phyloP scores from a whole-genome alignment of 1,140 invertebrate genomes.

The Pseudomyrmex cubaensis region DNA sequence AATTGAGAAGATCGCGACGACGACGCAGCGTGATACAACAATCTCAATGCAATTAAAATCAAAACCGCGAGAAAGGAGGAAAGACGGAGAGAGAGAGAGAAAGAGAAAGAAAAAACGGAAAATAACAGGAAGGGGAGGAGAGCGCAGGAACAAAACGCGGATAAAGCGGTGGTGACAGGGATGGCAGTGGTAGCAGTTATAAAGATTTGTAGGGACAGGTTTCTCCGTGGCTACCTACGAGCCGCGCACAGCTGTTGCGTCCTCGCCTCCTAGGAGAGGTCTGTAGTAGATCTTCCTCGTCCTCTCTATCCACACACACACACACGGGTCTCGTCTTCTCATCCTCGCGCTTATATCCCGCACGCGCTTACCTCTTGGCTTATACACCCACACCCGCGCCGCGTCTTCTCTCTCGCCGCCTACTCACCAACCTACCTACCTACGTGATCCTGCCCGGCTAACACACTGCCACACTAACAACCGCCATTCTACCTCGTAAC shows the following conservation, averaged over 20 bases:
- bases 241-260: constrained; percentile 66
- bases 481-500: constrained; percentile 76
- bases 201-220: constrained; percentile 79
- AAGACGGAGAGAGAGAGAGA: background rate
- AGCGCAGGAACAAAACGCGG: background rate
- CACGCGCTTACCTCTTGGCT: constrained; percentile 57
- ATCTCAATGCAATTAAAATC: background rate
- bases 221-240: constrained; percentile 66
- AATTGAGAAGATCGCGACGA: background rate
- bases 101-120: background rate
- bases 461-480: constrained; percentile 81
- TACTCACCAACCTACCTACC: constrained; percentile 70
- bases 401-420: background rate
- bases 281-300: constrained; percentile 66
- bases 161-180: constrained; percentile 1
- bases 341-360: background rate
- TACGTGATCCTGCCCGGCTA: constrained; percentile 79
- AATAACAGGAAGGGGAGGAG: background rate
- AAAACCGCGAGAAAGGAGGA: background rate
- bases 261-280: constrained; percentile 53
- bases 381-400: constrained; percentile 66
- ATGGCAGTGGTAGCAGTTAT: constrained; percentile 63
- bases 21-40: background rate
- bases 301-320: constrained; percentile 35
- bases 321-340: constrained; percentile 31